Base-by-base conservation (phyloP, 2,888 invertebrate species). In the Brachypalpus laphriformis region DNA sequence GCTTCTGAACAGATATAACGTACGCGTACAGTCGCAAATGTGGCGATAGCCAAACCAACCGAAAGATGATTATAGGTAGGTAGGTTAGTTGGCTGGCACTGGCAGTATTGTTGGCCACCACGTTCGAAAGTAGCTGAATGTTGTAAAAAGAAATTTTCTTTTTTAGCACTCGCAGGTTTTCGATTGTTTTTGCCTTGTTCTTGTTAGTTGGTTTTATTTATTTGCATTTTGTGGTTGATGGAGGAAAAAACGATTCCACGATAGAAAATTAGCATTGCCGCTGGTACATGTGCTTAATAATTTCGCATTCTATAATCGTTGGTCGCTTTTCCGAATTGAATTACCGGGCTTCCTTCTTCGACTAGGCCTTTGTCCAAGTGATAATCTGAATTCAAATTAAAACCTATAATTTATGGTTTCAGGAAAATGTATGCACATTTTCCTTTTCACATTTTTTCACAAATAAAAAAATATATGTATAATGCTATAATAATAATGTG, bases 91-190 rank as follows among this genome's bases (percentile, higher is more conserved):
- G 47, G 81, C 28, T 65, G 31, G 63, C 4, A 28, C 31, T 82
- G 56, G 51, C 71, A 63, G 66, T 37, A 63, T 47, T 42, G 20
- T 65, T 82, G 49, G 65, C 47, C 76, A 51, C 40, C 56, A 42
- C 70, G 57, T 75, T 81, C 70, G 75, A 85, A 85, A 85, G 81
- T 85, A 70, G 45, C 70, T 71, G 57, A 65, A 40, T 31, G 40
- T 28, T 75, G 74, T 70, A 47, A 85, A 80, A 85, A 75, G 68
- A 83, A 80, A 75, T 65, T 85, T 85, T 65, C 70, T 80, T 81
- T 77, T 71, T 71, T 45, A 65, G 78, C 71, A 71, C 47, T 78
- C 28, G 47, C 47, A 20, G 47, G 6, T 78, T 71, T 74, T 68
- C 40, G 61, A 63, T 74, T 66, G 45, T 83, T 74, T 71, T 65